Base-by-base conservation (phyloP, 2,113 vertebrate species). In the Austrofundulus limnaeus region DNA sequence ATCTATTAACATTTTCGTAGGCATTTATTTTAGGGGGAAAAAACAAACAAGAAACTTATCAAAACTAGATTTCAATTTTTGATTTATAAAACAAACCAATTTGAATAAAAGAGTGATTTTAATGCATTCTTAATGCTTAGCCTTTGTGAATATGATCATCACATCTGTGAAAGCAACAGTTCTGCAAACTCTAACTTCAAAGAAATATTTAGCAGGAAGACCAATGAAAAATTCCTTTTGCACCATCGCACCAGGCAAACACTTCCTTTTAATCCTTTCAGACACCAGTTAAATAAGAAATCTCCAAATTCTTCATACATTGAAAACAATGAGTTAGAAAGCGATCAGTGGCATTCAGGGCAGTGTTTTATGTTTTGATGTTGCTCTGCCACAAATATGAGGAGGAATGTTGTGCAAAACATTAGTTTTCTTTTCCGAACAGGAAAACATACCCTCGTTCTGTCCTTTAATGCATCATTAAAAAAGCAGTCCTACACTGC, bases 1-100 rank as follows among this genome's bases (percentile, higher is more conserved):
- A 72, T 78, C 41, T 43, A 47, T 80, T 53, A 67, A 79, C 54
- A 51, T 53, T 42, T 52, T 72, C 17, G 82, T 67, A 60, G 71
- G 73, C 53, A 64, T 58, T 75, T 66, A 54, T 60, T 10, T 34
- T 31, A 72, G 50, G 21, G 54, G 3, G 8, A 48, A 69, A 45
- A 59, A 51, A 64, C 13, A 19, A 5, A 1, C 21, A 11, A 43
- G 13, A 73, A 72, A 61, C 58, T 43, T 46, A 54, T 39, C 11
- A 38, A 53, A 25, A 24, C 17, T 11, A 41, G 43, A 13, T 46
- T 37, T 25, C 57, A 63, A 4, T 57, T 38, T 28, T 28, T 28
- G n/a, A n/a, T n/a, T n/a, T n/a, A n/a, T n/a, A n/a, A n/a, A n/a
- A n/a, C n/a, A n/a, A n/a, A n/a, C n/a, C n/a, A n/a, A n/a, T 28